Evolutionary conservation across 2,797 vertebrate species (phyloP), one percentile per base, ranked within the genome.

Genomic region (Syngnathus acus): DNA sequence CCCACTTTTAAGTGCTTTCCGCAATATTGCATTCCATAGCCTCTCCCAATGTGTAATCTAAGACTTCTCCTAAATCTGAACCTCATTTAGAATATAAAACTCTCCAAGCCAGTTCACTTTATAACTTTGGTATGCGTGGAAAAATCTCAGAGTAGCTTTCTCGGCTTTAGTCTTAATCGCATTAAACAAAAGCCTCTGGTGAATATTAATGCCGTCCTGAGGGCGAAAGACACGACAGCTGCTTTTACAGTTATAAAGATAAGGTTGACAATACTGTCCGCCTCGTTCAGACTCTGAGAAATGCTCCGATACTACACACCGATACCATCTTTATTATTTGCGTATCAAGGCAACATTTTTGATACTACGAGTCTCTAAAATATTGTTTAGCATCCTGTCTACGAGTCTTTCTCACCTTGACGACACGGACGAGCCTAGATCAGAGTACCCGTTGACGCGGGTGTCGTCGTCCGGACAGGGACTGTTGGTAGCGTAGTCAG

Each of bases 351-450:
- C 45, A 48, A 48, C 14, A 17, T 48, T 48, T 19, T 48, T 48
- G 45, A 48, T 6, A 48, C 5, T 17, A 17, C 47, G 17, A 5
- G 14, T 7, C 53, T 55, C 16, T 19, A 32, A 32, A 32, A 32
- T 32, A 32, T 26, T 51, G 3, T 40, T 48, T 45, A 4, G 43
- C 43, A 45, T 45, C 14, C 3, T 45, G 23, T 9, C 40, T 45
- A 6, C 47, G 26, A n/a, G 48, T 11, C 3, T 59, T 39, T 60
- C 69, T 69, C 58, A 97, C 97, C 97, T 99, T 58, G 97, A 98
- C 70, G 95, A 93, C 16, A 98, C 94, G 0, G 97, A 98, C 48
- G 97, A 99, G 60, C 96, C 94, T 65, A 96, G 92, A 83, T 99
- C 97, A 0, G 95, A 98, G 88, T 88, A 94, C 40, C 92, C 92